These are phyloP conservation scores for Todiramphus saurophagus DNA, from an alignment of 2,113 vertebrate species.

Conservation along the genomic window DNA sequence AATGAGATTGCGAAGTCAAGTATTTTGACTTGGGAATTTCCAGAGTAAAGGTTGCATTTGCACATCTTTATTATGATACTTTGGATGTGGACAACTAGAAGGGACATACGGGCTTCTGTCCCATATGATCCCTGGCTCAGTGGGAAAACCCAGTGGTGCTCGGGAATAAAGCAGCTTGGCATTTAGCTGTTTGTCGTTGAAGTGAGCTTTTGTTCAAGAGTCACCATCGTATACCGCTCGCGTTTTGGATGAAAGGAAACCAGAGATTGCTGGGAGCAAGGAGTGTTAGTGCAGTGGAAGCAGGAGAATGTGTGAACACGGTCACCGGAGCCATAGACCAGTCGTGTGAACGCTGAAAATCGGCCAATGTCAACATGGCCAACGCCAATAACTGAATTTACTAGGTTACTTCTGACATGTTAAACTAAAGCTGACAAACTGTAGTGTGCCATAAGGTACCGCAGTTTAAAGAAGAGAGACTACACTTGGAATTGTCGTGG, in stretches of 20 bases:
- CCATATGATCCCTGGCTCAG: not conserved
- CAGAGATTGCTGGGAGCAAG: not conserved
- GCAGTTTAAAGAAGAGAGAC: not conserved
- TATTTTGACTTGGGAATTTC: not conserved
- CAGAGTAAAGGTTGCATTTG: not conserved
- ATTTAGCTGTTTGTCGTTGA: not conserved
- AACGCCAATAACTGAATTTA: not conserved
- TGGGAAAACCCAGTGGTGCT: not conserved
- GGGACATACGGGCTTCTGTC: not conserved
- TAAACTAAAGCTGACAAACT: not conserved
- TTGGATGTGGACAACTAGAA: not conserved
- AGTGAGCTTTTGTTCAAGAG: not conserved
- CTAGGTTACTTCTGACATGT: not conserved
- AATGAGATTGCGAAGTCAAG: not conserved
- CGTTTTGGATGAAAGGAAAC: not conserved
- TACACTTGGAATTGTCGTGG: not conserved
- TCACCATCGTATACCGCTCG: accelerated
- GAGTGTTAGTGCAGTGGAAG: not conserved
- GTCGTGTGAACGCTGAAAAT: not conserved
- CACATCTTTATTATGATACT: not conserved
- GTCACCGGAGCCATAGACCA: not conserved
- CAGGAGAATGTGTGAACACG: not conserved
- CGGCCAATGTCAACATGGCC: not conserved
- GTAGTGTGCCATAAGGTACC: not conserved
- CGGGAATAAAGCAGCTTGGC: not conserved